Conservation (phyloP, 2,113 vertebrate species). For the Pantherophis guttatus region DNA sequence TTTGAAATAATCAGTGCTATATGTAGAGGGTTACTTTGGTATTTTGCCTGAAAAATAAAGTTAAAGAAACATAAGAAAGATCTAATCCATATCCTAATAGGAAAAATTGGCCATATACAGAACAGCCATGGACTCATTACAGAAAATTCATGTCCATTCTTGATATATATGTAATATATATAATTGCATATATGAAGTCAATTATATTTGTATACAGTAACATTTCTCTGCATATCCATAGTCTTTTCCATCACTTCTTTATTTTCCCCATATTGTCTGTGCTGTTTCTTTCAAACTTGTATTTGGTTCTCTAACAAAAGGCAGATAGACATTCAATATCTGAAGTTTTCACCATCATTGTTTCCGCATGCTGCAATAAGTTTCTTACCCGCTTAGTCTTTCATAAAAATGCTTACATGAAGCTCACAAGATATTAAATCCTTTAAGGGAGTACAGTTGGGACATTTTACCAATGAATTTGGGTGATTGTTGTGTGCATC, state of each 20-base stretch:
- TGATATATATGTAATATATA: background rate
- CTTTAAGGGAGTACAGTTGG: background rate
- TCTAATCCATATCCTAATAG: background rate
- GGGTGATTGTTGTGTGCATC: background rate
- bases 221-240: background rate
- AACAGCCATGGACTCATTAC: background rate
- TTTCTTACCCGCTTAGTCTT: background rate
- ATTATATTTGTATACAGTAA: background rate
- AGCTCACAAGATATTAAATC: background rate
- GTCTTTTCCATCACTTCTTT: background rate
- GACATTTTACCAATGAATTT: background rate
- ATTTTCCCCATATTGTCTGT: background rate
- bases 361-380: background rate
- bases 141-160: background rate
- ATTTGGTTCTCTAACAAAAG: background rate
- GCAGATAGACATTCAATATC: background rate
- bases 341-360: background rate
- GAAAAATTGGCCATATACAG: background rate
- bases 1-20: constrained; percentile 89
- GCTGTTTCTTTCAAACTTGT: background rate
- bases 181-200: background rate
- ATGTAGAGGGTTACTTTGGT: constrained; percentile 80
- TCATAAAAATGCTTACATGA: background rate
- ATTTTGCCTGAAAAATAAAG: constrained; percentile 80
- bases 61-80: background rate